Base-by-base conservation (phyloP, 1,140 invertebrate genomes). In the Orius insidiosus region DNA sequence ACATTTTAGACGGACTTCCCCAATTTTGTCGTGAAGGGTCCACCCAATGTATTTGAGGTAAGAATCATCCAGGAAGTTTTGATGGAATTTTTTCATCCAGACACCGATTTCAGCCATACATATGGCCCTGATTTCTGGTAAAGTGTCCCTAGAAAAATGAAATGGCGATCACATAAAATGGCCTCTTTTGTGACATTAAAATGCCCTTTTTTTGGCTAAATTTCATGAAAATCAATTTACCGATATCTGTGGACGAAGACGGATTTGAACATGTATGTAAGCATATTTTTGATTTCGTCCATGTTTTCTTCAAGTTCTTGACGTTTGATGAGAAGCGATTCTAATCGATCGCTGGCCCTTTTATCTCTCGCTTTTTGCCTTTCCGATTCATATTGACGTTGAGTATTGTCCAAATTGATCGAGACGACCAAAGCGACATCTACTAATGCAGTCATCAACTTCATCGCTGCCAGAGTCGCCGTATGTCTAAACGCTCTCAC, bases 11-110 rank as follows among this genome's bases (percentile, higher is more conserved):
- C 59, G 68, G 2, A 85, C 82, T 66, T 85, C 82, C 0, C 81
- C 82, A 47, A 83, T 83, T 71, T 95, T 96, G 62, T 98, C 93
- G 61, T 95, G 92, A 2, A 99, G 66, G 2, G 92, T 98, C 96
- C 96, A 99, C 46, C 95, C 96, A 56, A 99, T 95, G 58, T 99
- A 99, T 64, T 99, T 99, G 3, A 99, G 68, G 61, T 98, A 99
- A 0, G 90, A 86, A 68, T 99, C 95, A 63, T 98, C 94, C 0
- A 90, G 65, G 60, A 98, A 99, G 63, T 96, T 90, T 50, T 89
- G 82, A 33, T 96, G 93, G 65, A 97, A 97, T 58, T 93, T 93
- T 58, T 90, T 89, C 93, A 99, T 98, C 95, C 95, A 99, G 39
- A 93, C 80, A 7, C 95, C 96, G 57, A 99, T 96, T 69, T 99